A percentile compares a stretch with the other conserved stretches of the same genome.
phyloP scores from a whole-genome alignment of 2,113 vertebrate genomes.

The Zosterops lateralis region DNA sequence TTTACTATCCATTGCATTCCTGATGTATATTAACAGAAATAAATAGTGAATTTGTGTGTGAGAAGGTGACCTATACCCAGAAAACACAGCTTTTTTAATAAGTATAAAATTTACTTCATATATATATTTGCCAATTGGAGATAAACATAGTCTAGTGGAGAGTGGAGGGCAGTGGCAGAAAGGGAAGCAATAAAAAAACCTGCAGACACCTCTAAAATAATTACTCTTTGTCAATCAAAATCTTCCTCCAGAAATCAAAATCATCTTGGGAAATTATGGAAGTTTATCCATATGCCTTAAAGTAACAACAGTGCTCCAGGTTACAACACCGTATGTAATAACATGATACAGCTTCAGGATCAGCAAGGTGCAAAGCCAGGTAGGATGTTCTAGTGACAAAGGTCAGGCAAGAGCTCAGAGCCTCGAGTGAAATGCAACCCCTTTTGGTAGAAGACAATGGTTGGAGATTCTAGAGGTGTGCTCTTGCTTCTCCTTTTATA shows the following conservation, averaged over 20 bases:
- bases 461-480: not conserved
- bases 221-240: not conserved
- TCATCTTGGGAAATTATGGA: not conserved
- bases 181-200: not conserved
- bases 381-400: not conserved
- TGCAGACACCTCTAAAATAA: not conserved
- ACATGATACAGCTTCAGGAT: not conserved
- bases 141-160: not conserved
- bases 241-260: not conserved
- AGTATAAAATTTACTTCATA: not conserved
- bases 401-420: not conserved
- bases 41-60: not conserved
- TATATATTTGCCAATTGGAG: not conserved
- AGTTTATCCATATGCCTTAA: not conserved
- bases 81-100: not conserved
- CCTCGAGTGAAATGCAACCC: not conserved
- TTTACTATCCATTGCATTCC: not conserved
- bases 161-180: accelerated
- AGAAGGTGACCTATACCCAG: not conserved
- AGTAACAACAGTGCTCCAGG: not conserved
- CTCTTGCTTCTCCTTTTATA: not conserved
- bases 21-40: not conserved
- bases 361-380: not conserved
- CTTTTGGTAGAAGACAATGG: not conserved
- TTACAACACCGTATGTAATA: not conserved